These are phyloP conservation scores for Ceyx cyanopectus DNA, from an alignment of 2,113 vertebrate genomes.

Conservation along the genomic window DNA sequence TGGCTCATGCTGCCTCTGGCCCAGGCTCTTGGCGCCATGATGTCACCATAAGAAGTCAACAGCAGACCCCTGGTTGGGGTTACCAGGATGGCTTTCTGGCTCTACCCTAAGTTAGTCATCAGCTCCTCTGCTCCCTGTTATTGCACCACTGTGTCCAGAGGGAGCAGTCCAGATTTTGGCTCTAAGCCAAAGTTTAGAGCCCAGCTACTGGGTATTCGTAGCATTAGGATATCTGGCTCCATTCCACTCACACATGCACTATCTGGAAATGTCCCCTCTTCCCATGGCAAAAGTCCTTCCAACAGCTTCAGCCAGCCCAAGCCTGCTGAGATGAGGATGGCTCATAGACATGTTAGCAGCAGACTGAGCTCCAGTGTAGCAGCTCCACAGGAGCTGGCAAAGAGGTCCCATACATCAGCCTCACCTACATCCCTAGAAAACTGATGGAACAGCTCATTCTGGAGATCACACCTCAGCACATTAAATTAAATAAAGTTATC, in stretches of 20 bases:
- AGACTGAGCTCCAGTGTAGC: not conserved
- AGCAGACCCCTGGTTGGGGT: not conserved
- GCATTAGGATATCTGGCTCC: not conserved
- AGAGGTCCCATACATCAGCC: no score
- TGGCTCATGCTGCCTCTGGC: not conserved
- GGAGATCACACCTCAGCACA: no score
- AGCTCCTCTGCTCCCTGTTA: not conserved
- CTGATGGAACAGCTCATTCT: no score
- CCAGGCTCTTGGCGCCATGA: not conserved
- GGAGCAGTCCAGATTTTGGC: not conserved
- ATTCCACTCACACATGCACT: fast-evolving
- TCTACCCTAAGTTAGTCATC: not conserved
- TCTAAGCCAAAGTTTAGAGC: not conserved
- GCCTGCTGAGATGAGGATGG: not conserved
- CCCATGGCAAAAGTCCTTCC: not conserved
- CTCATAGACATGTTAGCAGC: not conserved
- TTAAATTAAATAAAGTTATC: no score
- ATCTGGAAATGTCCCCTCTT: not conserved
- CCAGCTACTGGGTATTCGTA: not conserved
- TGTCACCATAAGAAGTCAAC: not conserved
- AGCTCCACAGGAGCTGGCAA: not conserved
- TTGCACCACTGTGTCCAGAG: not conserved
- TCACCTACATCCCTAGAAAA: no score
- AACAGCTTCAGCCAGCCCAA: not conserved
- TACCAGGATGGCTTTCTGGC: not conserved